phyloP scores from a whole-genome alignment of 2,797 vertebrate genomes.

The Phoebastria nigripes region DNA sequence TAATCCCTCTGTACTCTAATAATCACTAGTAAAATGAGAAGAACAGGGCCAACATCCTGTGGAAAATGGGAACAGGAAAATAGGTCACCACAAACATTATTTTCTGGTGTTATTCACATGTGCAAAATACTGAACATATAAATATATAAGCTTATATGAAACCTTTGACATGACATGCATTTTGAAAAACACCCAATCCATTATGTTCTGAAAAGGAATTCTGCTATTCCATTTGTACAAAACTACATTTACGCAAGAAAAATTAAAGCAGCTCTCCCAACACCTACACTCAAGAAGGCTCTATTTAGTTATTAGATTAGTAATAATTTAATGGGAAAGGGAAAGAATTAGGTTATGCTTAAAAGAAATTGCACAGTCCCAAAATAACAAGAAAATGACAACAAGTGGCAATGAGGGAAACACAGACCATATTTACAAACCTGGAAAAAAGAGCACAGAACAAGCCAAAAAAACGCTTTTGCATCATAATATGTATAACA shows the following conservation, averaged over 20 bases:
- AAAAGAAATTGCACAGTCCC: background rate
- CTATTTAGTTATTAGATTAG: background rate
- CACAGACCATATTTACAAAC: background rate
- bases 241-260: background rate
- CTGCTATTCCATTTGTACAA: background rate
- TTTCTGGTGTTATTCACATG: background rate
- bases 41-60: background rate
- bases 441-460: background rate
- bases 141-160: background rate
- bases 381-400: background rate
- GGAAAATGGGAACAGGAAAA: background rate
- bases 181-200: background rate
- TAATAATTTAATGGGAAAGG: background rate
- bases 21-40: slow-evolving; percentile 10
- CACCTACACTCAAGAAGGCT: background rate
- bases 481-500: no score
- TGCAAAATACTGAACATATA: background rate
- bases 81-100: background rate
- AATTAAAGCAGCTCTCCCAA: background rate
- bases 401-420: background rate
- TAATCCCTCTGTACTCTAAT: background rate
- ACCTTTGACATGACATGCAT: background rate
- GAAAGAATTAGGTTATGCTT: background rate
- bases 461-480: background rate
- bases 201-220: background rate